Percentiles rank a stretch among this genome's conserved stretches.
These are phyloP conservation scores for Thereva nobilitata DNA, from an alignment of 2,888 invertebrate species.

Conservation along the genomic window DNA sequence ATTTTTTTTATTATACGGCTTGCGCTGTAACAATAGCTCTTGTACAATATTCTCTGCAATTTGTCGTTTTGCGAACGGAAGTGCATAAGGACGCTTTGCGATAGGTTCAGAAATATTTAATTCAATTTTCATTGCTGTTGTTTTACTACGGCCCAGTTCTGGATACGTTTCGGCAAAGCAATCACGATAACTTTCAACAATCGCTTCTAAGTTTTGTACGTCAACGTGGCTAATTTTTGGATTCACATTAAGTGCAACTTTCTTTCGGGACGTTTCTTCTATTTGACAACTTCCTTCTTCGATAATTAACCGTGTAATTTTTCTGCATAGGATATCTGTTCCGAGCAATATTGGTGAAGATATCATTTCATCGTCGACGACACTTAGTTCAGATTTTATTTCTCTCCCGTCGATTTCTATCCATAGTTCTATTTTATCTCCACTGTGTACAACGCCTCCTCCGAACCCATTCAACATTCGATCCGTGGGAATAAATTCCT, in stretches of 20 bases:
- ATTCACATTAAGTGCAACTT: not conserved
- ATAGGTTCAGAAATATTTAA: not conserved
- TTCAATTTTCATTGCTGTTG: not conserved
- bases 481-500: not conserved
- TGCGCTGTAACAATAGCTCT: too few species aligned
- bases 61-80: slow-evolving; percentile 3
- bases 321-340: slow-evolving; percentile 15
- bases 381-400: not conserved
- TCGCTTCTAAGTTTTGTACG: not conserved
- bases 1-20: too few species aligned
- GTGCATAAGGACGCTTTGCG: not conserved
- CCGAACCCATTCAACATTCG: slow-evolving; percentile 7
- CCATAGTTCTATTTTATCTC: not conserved
- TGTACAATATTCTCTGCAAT: not conserved
- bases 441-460: not conserved
- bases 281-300: slow-evolving; percentile 5
- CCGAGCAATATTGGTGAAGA: slow-evolving; percentile 6
- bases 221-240: slow-evolving; percentile 1
- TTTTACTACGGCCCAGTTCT: not conserved
- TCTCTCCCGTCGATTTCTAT: not conserved
- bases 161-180: not conserved
- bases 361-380: slow-evolving; percentile 21
- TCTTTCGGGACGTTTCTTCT: not conserved
- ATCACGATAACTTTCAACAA: not conserved
- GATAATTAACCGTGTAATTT: not conserved